Evolutionary conservation across 2,113 vertebrate species (phyloP).

Genomic region (Malurus melanocephalus): DNA sequence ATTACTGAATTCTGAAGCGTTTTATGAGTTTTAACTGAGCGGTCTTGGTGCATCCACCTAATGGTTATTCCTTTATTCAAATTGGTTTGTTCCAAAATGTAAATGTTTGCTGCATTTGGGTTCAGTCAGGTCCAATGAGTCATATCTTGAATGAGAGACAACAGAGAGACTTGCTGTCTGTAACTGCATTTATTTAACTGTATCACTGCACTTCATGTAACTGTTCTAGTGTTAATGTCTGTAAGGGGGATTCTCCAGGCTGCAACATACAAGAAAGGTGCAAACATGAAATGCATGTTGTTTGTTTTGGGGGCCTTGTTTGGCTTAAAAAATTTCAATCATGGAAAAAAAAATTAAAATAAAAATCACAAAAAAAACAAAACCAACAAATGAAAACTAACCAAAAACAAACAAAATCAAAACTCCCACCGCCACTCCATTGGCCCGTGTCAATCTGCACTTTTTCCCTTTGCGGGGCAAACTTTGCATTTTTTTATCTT

Average conservation of each 20-base stretch:
- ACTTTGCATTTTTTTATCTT: conserved; percentile 83
- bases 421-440: conserved; percentile 66
- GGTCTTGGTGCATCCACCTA: conserved; percentile 57
- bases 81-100: conserved; percentile 67
- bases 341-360: background rate
- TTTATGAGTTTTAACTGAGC: conserved; percentile 47
- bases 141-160: conserved; percentile 48
- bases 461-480: conserved; percentile 80
- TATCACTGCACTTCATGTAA: conserved; percentile 70
- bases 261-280: conserved; percentile 99
- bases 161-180: conserved; percentile 59
- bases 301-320: conserved; percentile 89
- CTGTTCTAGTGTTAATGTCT: conserved; percentile 70
- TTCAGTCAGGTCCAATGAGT: conserved; percentile 67
- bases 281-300: conserved; percentile 99
- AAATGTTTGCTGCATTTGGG: conserved; percentile 77
- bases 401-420: conserved; percentile 58
- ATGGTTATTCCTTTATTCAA: conserved; percentile 51
- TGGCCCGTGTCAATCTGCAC: conserved; percentile 79
- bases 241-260: conserved; percentile 87
- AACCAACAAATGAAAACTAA: conserved; percentile 20
- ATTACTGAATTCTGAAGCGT: conserved; percentile 55
- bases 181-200: conserved; percentile 61
- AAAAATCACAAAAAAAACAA: background rate
- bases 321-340: conserved; percentile 78